Evolutionary conservation across 2,888 invertebrate genomes (phyloP), one percentile per base, ranked within the genome.

Genomic region (Iselma pallidipennis): DNA sequence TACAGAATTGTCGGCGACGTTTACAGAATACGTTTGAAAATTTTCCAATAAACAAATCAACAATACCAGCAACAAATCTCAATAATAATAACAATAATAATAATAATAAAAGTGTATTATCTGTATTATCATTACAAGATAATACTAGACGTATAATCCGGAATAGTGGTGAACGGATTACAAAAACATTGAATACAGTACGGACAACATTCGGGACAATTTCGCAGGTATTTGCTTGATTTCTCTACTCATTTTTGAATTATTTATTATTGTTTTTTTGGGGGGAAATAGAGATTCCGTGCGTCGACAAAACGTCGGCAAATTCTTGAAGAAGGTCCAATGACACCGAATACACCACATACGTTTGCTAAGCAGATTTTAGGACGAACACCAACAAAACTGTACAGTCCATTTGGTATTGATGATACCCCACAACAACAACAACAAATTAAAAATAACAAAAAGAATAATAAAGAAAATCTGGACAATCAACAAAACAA

Each of bases 331-430:
- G 85, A 85, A 67, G 84, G 84, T n/a, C 84, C 84, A 12, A 82
- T 80, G 81, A 73, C 85, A 63, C 82, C 82, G 12, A 73, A 80
- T 61, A 85, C 85, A 1, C 85, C 85, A 2, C 82, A 83, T 57
- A 81, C 84, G 1, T 78, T 79, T 57, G 81, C 84, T 0, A 80
- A 82, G 29, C 80, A 82, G 68, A 70, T 85, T n/a, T 73, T 88
- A 29, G 88, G 87, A 4, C 81, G 88, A 42, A 91, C 91, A 23
- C 91, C 91, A 0, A 88, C 90, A 0, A 90, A 90, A 78, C 73
- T 91, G 58, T 91, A 91, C 78, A 91, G 91, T 70, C 91, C 91
- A 0, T 91, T 91, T 73, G 87, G 89, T 5, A 90, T 91, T 37
- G 91, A 91, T 37, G 91, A 91, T 72, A 89, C 60, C 6, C 63